Base-by-base conservation (phyloP, 1,140 invertebrate genomes). In the Drosophila bocki region DNA sequence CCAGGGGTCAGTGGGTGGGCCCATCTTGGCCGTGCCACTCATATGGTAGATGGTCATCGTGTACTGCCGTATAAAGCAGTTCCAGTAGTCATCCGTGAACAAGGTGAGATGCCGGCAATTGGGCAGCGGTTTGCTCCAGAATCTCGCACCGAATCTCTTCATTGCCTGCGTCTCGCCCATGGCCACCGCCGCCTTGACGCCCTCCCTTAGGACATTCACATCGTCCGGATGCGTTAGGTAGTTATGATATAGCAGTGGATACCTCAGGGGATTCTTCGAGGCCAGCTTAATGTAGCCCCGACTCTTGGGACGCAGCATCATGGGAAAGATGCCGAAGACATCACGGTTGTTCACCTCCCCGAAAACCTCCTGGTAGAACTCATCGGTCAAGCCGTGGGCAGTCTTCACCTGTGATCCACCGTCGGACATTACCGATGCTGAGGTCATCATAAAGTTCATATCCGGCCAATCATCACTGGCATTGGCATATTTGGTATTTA, bases 21-120 rank as follows among this genome's bases (percentile, higher is more conserved):
- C 97, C 97, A 98, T 98, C 93, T 97, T 97, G 17, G 96, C 95
- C 0, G 96, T 96, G 37, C 97, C 96, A 1, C 96, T 96, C 93
- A 97, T 95, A 72, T 98, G 97, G 84, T 98, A 98, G 53, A 98
- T 97, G 0, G 97, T 97, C 94, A 97, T 95, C 0, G 97, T 97
- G 80, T 97, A 97, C 74, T 98, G 96, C 32, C 96, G 91, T 2
- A 96, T 95, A 8, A 94, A 94, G 78, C 97, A 98, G 62, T 96
- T 95, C 96, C 97, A 97, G 61, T 98, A 98, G 15, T 97, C 95
- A 71, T 98, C 97, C 0, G 96, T 97, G 72, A 95, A 97, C 0
- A 94, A 92, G 0, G 95, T 95, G 12, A 97, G 86, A 77, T 97
- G 95, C 77, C 96, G 96, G 84, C 97, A 98, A 68, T 97, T 97